Evolutionary conservation across 2,797 vertebrate species (phyloP).

Genomic region (Chelidonichthys spinosus): DNA sequence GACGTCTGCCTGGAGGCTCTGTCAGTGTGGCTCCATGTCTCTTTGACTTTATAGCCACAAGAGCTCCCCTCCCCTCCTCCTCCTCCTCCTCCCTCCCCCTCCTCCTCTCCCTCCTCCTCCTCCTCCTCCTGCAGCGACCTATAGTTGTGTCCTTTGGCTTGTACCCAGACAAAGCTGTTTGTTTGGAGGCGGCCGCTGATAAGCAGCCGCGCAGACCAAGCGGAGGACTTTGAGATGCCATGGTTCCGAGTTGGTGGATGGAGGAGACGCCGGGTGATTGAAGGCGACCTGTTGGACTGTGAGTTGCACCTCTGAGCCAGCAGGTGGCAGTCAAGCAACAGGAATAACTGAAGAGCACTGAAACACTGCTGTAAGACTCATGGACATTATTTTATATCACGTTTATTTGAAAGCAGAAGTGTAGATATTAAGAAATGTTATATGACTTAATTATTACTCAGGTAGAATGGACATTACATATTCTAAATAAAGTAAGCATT

Average conservation of each 20-base stretch:
- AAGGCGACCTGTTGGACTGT: conserved; percentile 13
- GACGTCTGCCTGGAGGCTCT: conserved; percentile 42
- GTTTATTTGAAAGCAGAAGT: background rate
- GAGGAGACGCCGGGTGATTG: conserved; percentile 73
- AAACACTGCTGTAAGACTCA: background rate
- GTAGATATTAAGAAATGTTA: background rate
- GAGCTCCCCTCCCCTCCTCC: conserved; percentile 49
- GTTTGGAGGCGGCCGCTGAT: conserved; percentile 87
- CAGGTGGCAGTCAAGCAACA: conserved; percentile 69
- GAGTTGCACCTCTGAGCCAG: conserved; percentile 59
- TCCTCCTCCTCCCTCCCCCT: conserved; percentile 37
- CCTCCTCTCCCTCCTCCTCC: conserved; percentile 44
- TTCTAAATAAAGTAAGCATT: too few relatives aligned
- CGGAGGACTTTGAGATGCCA: conserved; percentile 86
- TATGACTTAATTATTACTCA: background rate
- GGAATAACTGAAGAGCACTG: background rate
- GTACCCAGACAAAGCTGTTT: conserved; percentile 89
- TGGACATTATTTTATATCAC: background rate
- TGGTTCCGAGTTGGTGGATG: conserved; percentile 71
- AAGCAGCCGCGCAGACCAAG: conserved; percentile 86
- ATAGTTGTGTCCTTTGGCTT: conserved; percentile 84
- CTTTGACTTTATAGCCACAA: conserved; percentile 84
- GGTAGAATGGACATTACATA: background rate
- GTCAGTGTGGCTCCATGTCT: conserved; percentile 65
- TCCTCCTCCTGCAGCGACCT: conserved; percentile 67